phyloP scores from a whole-genome alignment of 2,113 vertebrate genomes.

The Microtus richardsoni region DNA sequence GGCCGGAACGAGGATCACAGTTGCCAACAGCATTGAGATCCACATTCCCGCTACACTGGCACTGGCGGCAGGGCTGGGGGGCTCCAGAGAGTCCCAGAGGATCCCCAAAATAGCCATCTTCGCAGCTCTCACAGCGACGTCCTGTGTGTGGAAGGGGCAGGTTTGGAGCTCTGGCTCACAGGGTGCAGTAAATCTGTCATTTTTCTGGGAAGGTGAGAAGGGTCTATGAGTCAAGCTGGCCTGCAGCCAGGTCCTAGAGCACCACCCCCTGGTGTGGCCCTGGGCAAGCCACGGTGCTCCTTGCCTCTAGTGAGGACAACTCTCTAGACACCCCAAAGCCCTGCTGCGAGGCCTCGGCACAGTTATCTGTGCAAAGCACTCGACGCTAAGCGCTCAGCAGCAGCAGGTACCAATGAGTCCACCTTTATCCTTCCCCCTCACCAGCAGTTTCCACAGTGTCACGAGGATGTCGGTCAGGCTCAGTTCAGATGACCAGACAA shows the following conservation, averaged over 20 bases:
- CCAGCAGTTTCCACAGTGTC: no score
- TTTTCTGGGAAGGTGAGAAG: not conserved
- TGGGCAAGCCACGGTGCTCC: fast-evolving
- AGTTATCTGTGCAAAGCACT: not conserved
- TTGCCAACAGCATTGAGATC: constrained; percentile 93
- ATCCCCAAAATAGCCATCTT: constrained; percentile 94
- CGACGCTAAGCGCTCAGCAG: fast-evolving
- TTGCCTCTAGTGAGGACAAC: fast-evolving
- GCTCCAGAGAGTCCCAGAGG: constrained; percentile 90
- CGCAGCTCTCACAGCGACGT: constrained; percentile 92
- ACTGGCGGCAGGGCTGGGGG: constrained; percentile 86
- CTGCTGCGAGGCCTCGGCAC: fast-evolving
- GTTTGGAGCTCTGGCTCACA: fast-evolving
- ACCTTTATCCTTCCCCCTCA: not conserved
- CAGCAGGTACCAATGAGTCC: fast-evolving
- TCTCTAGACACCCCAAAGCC: not conserved
- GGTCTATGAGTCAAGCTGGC: not conserved
- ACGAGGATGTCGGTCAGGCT: not conserved
- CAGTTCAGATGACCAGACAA: no score
- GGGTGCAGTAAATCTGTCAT: fast-evolving
- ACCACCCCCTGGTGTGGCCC: not conserved
- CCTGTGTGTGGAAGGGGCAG: constrained; percentile 81
- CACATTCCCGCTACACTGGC: constrained; percentile 91
- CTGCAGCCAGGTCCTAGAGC: not conserved
- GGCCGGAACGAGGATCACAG: constrained; percentile 91